These are phyloP conservation scores for Malacosoma neustria DNA, from an alignment of 2,888 invertebrate genomes.

Conservation along the genomic window DNA sequence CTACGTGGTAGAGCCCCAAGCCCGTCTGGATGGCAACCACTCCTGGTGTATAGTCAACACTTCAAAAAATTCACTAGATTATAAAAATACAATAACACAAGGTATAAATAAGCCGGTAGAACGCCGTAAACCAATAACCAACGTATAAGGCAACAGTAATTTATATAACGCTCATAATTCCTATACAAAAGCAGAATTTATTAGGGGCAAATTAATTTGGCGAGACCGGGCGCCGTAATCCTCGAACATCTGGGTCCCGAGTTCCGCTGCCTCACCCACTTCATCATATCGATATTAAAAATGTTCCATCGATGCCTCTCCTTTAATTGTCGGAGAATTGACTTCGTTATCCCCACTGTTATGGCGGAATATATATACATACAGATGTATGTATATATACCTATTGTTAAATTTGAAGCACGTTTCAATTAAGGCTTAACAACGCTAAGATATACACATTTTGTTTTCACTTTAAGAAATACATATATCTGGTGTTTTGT, in stretches of 20 bases:
- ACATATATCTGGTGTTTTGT: too few relatives aligned
- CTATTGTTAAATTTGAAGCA: too few relatives aligned
- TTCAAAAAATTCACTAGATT: too few relatives aligned
- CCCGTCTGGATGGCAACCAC: too few relatives aligned
- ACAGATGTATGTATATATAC: too few relatives aligned
- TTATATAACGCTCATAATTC: conserved; percentile 43
- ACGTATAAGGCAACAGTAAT: conserved; percentile 25
- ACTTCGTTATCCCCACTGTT: not conserved
- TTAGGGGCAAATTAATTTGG: conserved; percentile 42
- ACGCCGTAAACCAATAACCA: conserved; percentile 25
- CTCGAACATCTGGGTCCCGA: conserved; percentile 28
- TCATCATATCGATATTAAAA: conserved; percentile 18
- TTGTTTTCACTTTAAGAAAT: too few relatives aligned
- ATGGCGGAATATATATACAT: too few relatives aligned
- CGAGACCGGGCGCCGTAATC: conserved; percentile 21
- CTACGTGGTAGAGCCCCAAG: too few relatives aligned
- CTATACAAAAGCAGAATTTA: conserved; percentile 34
- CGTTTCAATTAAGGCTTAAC: too few relatives aligned
- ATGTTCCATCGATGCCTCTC: conserved; percentile 1
- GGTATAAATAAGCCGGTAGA: conserved; percentile 7
- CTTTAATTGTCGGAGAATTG: not conserved
- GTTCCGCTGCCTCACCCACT: conserved; percentile 8
- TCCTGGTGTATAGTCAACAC: too few relatives aligned
- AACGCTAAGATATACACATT: too few relatives aligned
- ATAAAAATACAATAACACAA: not conserved